phyloP scores from a whole-genome alignment of 2,888 invertebrate genomes.

The Galerucella pusilla region DNA sequence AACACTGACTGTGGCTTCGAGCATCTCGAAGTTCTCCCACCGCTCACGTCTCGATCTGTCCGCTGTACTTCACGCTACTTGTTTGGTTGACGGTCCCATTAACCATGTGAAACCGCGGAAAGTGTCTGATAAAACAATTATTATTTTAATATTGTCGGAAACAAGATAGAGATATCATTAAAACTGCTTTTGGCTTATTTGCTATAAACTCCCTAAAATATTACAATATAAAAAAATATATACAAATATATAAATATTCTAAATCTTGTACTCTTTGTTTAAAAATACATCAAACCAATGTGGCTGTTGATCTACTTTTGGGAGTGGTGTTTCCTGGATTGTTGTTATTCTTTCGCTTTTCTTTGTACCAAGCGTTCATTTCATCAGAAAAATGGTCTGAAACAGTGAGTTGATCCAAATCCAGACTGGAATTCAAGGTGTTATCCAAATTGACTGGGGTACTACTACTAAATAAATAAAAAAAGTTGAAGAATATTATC shows the following conservation, averaged over 20 bases:
- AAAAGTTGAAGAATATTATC: background rate
- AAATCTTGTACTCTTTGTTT: slow-evolving; percentile 47
- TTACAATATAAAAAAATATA: slow-evolving; percentile 44
- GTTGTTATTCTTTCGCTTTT: slow-evolving; percentile 58
- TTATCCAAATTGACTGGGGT: slow-evolving; percentile 49
- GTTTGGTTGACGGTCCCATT: too few relatives aligned
- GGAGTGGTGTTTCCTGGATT: slow-evolving; percentile 49
- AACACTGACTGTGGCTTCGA: too few relatives aligned
- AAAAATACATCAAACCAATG: slow-evolving; percentile 53
- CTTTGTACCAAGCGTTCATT: slow-evolving; percentile 70
- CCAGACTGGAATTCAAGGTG: slow-evolving; percentile 54
- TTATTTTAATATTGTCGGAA: background rate
- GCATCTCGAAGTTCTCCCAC: too few relatives aligned
- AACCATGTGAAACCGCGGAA: too few relatives aligned
- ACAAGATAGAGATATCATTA: background rate
- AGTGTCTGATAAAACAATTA: too few relatives aligned
- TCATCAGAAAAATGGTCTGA: slow-evolving; percentile 68
- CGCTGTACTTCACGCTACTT: too few relatives aligned
- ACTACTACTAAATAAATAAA: slow-evolving; percentile 45
- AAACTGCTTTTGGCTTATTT: background rate
- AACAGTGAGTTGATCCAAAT: slow-evolving; percentile 59
- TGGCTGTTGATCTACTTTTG: slow-evolving; percentile 57
- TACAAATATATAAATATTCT: slow-evolving; percentile 43
- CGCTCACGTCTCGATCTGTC: too few relatives aligned
- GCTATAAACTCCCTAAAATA: slow-evolving; percentile 23